These are phyloP conservation scores for Anguilla japonica DNA, from an alignment of 2,113 vertebrate genomes.

Conservation along the genomic window DNA sequence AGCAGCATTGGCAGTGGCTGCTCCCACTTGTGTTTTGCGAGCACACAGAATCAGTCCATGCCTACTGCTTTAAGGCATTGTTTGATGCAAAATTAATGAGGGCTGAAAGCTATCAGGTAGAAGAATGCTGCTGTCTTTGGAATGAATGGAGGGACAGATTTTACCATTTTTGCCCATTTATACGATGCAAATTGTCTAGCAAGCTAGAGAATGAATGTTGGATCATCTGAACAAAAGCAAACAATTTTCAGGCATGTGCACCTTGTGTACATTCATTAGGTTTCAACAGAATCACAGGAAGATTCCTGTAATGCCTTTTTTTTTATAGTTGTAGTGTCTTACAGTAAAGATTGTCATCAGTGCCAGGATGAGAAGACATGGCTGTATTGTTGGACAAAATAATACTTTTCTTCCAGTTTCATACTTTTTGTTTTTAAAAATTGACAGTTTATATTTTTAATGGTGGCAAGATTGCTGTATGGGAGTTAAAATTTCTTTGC, in stretches of 20 bases:
- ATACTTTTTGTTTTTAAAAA: neutral
- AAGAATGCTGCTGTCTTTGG: conserved; percentile 6
- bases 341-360: neutral
- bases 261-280: conserved; percentile 1
- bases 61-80: neutral
- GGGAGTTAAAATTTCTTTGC: neutral
- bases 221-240: neutral
- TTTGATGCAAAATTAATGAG: conserved; percentile 8
- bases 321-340: neutral
- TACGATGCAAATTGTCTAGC: neutral
- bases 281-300: neutral
- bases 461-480: neutral
- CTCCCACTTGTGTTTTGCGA: neutral
- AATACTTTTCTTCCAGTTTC: neutral
- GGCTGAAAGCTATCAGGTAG: conserved; percentile 15
- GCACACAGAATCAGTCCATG: neutral
- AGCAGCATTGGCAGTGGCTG: neutral
- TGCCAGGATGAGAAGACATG: neutral
- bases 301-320: neutral
- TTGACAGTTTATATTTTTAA: neutral
- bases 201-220: conserved; percentile 11
- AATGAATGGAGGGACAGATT: conserved; percentile 6
- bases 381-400: neutral
- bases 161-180: neutral
- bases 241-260: neutral